These are phyloP conservation scores for Stenodema calcarata DNA, from an alignment of 2,888 invertebrate species.

Conservation along the genomic window DNA sequence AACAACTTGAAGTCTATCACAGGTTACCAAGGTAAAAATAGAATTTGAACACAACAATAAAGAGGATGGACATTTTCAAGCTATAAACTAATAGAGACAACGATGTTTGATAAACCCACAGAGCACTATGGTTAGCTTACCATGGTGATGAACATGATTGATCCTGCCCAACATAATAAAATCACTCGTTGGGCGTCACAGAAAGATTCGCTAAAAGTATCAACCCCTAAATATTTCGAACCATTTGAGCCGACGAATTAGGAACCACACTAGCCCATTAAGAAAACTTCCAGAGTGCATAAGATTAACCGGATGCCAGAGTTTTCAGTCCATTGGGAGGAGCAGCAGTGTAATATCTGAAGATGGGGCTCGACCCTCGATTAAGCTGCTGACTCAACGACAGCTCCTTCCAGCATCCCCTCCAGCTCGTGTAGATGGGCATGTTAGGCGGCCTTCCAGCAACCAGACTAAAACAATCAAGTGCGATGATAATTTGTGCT, in stretches of 20 bases:
- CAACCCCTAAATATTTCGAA: neutral
- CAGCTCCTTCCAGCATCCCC: slow-evolving; percentile 83
- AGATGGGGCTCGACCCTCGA: slow-evolving; percentile 19
- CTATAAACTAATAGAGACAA: neutral
- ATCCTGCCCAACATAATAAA: neutral
- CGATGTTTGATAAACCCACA: neutral
- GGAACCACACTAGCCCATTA: neutral
- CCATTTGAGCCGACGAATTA: neutral
- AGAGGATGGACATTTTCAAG: neutral
- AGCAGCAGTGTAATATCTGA: slow-evolving; percentile 33
- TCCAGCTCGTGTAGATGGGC: slow-evolving; percentile 80
- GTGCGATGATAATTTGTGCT: too few species aligned
- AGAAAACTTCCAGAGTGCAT: neutral
- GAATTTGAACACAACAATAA: neutral
- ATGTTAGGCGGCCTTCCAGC: slow-evolving; percentile 85
- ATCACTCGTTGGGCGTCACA: neutral
- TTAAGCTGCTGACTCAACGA: neutral
- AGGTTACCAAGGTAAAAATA: neutral
- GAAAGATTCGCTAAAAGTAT: neutral
- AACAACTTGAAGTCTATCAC: neutral
- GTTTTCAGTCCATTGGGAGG: neutral
- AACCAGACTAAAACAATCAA: slow-evolving; percentile 66
- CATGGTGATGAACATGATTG: neutral
- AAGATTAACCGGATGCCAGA: neutral
- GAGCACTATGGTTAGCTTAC: neutral